Percentiles rank a stretch among this genome's conserved stretches.
phyloP scores from a whole-genome alignment of 1,140 invertebrate genomes.

The Drosophila serrata region DNA sequence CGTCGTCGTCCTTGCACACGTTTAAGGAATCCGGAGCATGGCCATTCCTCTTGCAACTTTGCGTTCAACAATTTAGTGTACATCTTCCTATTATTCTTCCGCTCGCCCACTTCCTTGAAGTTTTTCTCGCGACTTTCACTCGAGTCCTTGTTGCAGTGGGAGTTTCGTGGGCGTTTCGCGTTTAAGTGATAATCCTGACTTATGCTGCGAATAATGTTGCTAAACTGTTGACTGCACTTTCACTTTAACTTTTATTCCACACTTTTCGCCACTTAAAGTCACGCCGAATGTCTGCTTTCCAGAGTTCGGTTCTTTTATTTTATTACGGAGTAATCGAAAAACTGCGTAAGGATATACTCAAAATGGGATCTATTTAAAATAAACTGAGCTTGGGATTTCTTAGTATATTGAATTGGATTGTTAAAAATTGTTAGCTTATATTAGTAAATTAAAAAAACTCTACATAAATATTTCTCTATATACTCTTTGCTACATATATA shows the following conservation, averaged over 20 bases:
- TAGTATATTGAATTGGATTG: neutral
- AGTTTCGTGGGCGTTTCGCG: constrained; percentile 19
- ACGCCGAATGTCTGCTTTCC: constrained; percentile 4
- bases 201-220: constrained; percentile 76
- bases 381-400: neutral
- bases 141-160: constrained; percentile 38
- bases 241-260: constrained; percentile 38
- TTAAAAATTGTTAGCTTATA: neutral
- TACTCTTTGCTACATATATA: neutral
- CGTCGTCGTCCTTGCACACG: constrained; percentile 24
- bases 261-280: constrained; percentile 36
- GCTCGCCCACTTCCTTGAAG: constrained; percentile 32
- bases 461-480: neutral
- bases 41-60: constrained; percentile 55
- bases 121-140: constrained; percentile 51
- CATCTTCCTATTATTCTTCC: constrained; percentile 57
- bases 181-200: constrained; percentile 80
- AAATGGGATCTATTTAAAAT: neutral
- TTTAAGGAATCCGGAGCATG: constrained; percentile 28
- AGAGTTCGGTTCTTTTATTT: neutral
- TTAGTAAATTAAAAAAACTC: neutral
- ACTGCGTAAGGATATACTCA: too few relatives aligned
- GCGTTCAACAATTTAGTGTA: constrained; percentile 63
- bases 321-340: neutral
- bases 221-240: constrained; percentile 65